Conservation (phyloP, 2,797 vertebrate species). For the Lerista edwardsae region DNA sequence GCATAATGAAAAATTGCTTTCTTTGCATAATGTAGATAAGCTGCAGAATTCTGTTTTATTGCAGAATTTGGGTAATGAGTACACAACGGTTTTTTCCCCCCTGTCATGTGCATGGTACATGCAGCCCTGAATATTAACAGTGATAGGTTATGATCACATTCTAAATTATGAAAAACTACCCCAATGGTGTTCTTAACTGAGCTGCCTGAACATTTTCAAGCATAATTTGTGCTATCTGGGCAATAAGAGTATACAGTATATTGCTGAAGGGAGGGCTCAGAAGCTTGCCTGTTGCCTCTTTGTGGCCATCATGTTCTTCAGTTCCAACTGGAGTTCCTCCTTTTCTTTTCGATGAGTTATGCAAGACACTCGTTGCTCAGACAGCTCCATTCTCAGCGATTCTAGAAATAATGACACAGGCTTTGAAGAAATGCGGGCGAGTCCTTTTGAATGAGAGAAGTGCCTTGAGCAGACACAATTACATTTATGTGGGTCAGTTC, state of each 20-base stretch:
- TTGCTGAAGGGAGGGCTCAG: not conserved
- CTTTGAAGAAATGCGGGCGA: not conserved
- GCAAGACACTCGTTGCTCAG: conserved; percentile 86
- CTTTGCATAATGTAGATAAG: not conserved
- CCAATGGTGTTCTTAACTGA: not conserved
- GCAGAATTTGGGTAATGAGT: not conserved
- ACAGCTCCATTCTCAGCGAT: conserved; percentile 87
- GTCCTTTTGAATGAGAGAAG: not conserved
- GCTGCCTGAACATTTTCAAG: not conserved
- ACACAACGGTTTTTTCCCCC: not conserved
- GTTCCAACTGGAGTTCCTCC: conserved; percentile 85
- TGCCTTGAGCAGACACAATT: not conserved
- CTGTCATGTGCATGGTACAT: too few species aligned
- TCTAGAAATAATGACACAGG: conserved; percentile 71
- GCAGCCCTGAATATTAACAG: not conserved
- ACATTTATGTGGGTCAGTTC: not conserved
- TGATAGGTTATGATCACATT: not conserved
- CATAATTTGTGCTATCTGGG: not conserved
- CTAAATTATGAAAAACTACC: not conserved
- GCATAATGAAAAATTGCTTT: not conserved
- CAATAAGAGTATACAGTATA: not conserved
- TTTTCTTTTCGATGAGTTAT: conserved; percentile 88
- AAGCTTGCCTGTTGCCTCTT: conserved; percentile 78
- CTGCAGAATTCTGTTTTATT: not conserved
- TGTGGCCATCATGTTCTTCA: conserved; percentile 81